Evolutionary conservation across 2,113 vertebrate species (phyloP).

Genomic region (Pteropus alecto): DNA sequence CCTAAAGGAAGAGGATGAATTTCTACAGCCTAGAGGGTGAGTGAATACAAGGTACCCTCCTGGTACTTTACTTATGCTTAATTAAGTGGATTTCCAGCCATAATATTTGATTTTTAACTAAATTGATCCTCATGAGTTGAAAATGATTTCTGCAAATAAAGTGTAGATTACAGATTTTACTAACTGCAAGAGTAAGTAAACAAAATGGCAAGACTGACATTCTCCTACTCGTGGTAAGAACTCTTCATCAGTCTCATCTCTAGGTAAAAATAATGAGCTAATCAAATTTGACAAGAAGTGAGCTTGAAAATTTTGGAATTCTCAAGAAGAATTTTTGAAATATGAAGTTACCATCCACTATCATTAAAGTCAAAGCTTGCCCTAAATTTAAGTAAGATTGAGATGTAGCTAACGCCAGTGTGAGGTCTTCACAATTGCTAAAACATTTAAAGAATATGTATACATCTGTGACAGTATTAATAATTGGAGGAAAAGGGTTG

Average conservation of each 20-base stretch:
- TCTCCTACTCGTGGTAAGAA: neutral
- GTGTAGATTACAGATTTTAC: neutral
- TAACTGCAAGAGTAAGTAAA: neutral
- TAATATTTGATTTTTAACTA: conserved; percentile 1
- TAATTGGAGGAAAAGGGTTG: rapidly evolving
- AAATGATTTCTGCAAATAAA: conserved; percentile 1
- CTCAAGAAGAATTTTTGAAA: conserved; percentile 9
- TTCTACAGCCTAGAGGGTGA: neutral
- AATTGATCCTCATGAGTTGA: neutral
- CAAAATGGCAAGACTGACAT: neutral
- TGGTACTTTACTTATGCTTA: neutral
- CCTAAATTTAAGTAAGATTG: neutral
- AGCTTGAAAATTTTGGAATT: neutral
- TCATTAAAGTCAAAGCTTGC: neutral
- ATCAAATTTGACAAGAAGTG: neutral
- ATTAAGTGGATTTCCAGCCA: conserved; percentile 13
- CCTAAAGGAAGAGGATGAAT: neutral
- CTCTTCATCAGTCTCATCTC: neutral
- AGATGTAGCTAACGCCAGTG: neutral
- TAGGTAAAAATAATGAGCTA: conserved; percentile 34
- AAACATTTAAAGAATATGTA: neutral
- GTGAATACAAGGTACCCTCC: neutral
- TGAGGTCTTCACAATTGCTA: neutral
- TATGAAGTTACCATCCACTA: neutral
- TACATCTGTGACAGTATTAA: neutral